Conservation (phyloP, 2,113 vertebrate species). For the Trichechus manatus region DNA sequence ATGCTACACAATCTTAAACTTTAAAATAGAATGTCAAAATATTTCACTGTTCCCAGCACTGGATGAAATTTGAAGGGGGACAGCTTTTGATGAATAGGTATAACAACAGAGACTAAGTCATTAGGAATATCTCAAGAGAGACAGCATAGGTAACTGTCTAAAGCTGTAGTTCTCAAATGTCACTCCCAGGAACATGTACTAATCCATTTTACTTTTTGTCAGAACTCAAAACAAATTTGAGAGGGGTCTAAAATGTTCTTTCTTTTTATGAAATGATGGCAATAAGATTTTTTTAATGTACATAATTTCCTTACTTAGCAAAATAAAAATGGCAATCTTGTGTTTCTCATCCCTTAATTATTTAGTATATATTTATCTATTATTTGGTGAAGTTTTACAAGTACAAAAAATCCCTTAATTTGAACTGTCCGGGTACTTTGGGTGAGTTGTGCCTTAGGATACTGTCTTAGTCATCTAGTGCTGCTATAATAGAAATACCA, state of each 20-base stretch:
- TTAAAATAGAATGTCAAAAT: conserved; percentile 2
- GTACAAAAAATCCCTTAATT: not conserved
- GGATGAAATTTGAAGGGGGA: not conserved
- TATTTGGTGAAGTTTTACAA: not conserved
- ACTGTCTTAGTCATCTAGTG: not conserved
- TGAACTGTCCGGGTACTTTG: not conserved
- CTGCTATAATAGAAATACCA: too few relatives aligned
- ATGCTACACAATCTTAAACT: not conserved
- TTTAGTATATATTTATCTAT: not conserved
- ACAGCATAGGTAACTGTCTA: not conserved
- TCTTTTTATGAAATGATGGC: not conserved
- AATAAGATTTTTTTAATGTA: not conserved
- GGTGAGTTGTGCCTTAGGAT: not conserved
- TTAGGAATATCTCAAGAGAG: not conserved
- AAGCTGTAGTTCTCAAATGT: not conserved
- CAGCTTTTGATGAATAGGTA: not conserved
- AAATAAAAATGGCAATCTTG: not conserved
- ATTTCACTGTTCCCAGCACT: not conserved
- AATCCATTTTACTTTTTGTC: not conserved
- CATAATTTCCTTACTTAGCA: not conserved
- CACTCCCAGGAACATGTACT: not conserved
- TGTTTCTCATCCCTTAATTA: not conserved
- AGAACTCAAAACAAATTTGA: not conserved
- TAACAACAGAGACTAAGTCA: not conserved
- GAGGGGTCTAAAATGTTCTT: not conserved